Evolutionary conservation across 2,797 vertebrate species (phyloP).

Genomic region (Malurus splendens): DNA sequence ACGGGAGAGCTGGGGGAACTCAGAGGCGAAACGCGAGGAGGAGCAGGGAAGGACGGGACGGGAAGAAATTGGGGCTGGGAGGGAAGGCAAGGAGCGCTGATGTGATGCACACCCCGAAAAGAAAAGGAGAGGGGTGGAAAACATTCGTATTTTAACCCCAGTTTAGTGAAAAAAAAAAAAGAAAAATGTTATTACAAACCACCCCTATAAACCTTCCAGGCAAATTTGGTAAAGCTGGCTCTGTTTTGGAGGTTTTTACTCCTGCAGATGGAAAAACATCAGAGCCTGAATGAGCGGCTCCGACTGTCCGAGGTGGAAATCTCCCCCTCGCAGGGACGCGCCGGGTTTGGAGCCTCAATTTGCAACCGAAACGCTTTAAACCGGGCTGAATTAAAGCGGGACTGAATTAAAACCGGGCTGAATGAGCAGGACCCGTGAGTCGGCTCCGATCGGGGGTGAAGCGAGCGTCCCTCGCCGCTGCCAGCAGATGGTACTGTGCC

Average conservation of each 20-base stretch:
- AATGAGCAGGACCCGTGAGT: rapidly evolving
- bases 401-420: no score
- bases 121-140: background rate
- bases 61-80: background rate
- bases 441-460: no score
- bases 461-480: rapidly evolving
- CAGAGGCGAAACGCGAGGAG: background rate
- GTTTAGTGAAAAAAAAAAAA: background rate
- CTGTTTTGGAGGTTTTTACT: background rate
- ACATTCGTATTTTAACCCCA: background rate
- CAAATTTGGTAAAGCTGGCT: background rate
- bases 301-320: background rate
- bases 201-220: no score
- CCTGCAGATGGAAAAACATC: rapidly evolving
- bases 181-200: background rate
- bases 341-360: background rate
- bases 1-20: background rate
- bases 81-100: background rate
- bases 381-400: rapidly evolving
- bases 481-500: constrained; percentile 53
- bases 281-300: background rate
- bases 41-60: background rate
- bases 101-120: background rate
- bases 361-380: background rate
- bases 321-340: background rate